Conservation (phyloP, 1,140 invertebrate species). For the Thalassaphorura encarpata region DNA sequence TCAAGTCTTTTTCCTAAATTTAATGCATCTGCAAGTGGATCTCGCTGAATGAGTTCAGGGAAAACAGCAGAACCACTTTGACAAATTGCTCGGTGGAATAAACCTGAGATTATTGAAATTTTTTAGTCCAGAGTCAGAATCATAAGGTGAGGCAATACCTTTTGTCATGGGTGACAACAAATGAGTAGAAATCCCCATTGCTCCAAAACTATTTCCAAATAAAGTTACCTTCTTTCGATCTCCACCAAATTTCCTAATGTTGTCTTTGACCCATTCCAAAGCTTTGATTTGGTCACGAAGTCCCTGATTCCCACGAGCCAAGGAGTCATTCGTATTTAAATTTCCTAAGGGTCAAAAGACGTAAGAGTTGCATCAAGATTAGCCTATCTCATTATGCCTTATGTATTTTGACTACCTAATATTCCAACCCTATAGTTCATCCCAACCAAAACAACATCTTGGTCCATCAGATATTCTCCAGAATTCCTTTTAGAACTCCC, state of each 20-base stretch:
- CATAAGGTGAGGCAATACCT: too few relatives aligned
- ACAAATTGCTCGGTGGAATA: slow-evolving; percentile 16
- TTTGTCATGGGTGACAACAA: slow-evolving; percentile 15
- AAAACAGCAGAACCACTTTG: slow-evolving; percentile 5
- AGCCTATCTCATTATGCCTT: background rate
- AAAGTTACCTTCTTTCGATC: slow-evolving; percentile 14
- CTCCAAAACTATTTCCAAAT: slow-evolving; percentile 11
- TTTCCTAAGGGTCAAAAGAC: slow-evolving; percentile 38
- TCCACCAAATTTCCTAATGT: slow-evolving; percentile 34
- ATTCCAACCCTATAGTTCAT: slow-evolving; percentile 8
- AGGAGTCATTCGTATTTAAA: slow-evolving; percentile 40
- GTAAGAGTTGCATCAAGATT: background rate
- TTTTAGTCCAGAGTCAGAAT: too few relatives aligned
- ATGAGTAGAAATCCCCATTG: background rate
- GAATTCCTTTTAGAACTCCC: too few relatives aligned
- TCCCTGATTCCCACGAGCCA: slow-evolving; percentile 48
- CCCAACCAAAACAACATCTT: background rate
- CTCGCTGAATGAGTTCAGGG: background rate
- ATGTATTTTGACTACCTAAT: slow-evolving; percentile 4
- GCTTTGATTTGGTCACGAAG: slow-evolving; percentile 47
- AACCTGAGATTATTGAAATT: slow-evolving; percentile 19
- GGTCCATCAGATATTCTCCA: slow-evolving; percentile 6
- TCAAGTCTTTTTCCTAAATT: background rate
- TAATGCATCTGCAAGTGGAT: background rate
- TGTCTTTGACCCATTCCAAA: slow-evolving; percentile 38